Percentiles rank a stretch among this genome's conserved stretches.
These are phyloP conservation scores for Dicranocentrus wangi DNA, from an alignment of 2,888 invertebrate species.

Conservation along the genomic window DNA sequence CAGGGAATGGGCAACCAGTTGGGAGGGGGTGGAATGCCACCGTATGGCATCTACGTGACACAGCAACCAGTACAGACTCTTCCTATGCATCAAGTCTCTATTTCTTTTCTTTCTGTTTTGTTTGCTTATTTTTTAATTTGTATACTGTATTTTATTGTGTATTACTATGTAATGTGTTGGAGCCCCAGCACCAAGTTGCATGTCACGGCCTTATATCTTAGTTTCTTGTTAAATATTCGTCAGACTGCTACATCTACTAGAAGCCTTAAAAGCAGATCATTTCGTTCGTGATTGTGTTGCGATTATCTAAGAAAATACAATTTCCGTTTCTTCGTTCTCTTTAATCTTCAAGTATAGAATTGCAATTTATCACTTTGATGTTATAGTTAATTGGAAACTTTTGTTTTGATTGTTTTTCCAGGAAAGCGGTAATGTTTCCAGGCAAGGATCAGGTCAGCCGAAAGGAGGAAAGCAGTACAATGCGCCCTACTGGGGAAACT, in stretches of 20 bases:
- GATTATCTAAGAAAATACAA: slow-evolving; percentile 13
- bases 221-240: too few species aligned
- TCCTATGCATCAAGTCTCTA: slow-evolving; percentile 73
- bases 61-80: slow-evolving; percentile 72
- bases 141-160: slow-evolving; percentile 12
- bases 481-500: slow-evolving; percentile 70
- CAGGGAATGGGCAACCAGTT: slow-evolving; percentile 68
- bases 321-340: slow-evolving; percentile 33
- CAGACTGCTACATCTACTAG: too few species aligned
- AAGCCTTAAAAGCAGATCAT: too few species aligned
- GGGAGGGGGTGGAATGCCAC: slow-evolving; percentile 70
- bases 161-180: too few species aligned
- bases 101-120: slow-evolving; percentile 65
- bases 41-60: slow-evolving; percentile 71
- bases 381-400: slow-evolving; percentile 2
- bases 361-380: slow-evolving; percentile 11
- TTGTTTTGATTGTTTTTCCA: slow-evolving; percentile 48
- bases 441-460: slow-evolving; percentile 71
- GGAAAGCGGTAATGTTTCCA: slow-evolving; percentile 70
- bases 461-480: slow-evolving; percentile 71
- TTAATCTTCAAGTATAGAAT: slow-evolving; percentile 8
- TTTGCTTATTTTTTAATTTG: too few species aligned
- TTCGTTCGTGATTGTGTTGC: slow-evolving; percentile 26
- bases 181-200: too few species aligned
- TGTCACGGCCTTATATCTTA: too few species aligned